Conservation (phyloP, 1,140 invertebrate genomes). For the Monochamus saltuarius region DNA sequence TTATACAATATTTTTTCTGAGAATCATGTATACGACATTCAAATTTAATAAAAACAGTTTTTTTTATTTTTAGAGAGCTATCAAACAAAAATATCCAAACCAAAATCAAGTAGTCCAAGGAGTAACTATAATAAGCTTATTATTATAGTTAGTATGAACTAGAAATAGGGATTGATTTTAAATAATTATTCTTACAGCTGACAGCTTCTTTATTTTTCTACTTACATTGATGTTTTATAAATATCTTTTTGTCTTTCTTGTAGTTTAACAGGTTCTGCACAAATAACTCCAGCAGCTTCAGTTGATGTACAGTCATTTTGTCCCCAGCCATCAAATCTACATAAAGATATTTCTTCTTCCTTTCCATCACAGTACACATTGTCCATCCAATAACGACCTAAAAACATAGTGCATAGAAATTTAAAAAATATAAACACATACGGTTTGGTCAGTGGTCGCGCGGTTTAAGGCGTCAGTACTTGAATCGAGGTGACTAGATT, state of each 20-base stretch:
- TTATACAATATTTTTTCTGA: too few relatives aligned
- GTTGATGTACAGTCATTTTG: slow-evolving; percentile 72
- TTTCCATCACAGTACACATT: slow-evolving; percentile 82
- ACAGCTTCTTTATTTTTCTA: neutral
- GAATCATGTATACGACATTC: too few relatives aligned
- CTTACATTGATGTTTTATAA: slow-evolving; percentile 19
- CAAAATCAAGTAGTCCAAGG: neutral
- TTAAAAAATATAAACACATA: too few relatives aligned
- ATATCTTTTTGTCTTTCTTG: slow-evolving; percentile 17
- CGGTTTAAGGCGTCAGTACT: too few relatives aligned
- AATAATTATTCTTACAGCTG: too few relatives aligned
- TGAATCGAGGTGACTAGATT: too few relatives aligned
- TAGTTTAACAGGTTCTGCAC: slow-evolving; percentile 50
- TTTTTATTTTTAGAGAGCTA: too few relatives aligned
- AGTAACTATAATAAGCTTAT: slow-evolving; percentile 6
- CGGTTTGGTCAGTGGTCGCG: too few relatives aligned
- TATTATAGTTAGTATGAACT: too few relatives aligned
- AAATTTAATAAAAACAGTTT: too few relatives aligned
- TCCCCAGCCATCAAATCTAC: slow-evolving; percentile 83
- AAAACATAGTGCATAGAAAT: slow-evolving; percentile 12
- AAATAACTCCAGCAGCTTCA: slow-evolving; percentile 83
- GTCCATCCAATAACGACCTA: slow-evolving; percentile 86
- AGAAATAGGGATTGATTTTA: too few relatives aligned
- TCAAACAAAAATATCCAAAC: neutral
- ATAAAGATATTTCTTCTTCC: slow-evolving; percentile 70